Evolutionary conservation across 2,888 invertebrate species (phyloP).

Genomic region (Drosophila cognata): DNA sequence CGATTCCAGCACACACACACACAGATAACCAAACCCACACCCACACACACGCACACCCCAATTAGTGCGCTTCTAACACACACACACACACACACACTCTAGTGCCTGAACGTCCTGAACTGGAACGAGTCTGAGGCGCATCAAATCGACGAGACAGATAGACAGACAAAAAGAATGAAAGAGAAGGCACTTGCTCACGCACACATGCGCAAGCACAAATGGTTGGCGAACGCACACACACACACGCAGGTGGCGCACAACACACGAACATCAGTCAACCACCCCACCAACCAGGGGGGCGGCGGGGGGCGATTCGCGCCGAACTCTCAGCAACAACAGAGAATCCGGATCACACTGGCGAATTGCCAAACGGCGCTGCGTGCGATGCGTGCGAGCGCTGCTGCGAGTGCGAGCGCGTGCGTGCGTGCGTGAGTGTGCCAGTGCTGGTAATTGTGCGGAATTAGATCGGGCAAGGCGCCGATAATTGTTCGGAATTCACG

Average conservation of each 20-base stretch:
- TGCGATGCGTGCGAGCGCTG: constrained; percentile 3
- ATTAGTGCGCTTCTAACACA: constrained; percentile 2
- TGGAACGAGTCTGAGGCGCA: not conserved
- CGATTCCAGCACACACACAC: constrained; percentile 18
- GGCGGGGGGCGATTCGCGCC: constrained; percentile 31
- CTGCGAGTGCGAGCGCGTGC: constrained; percentile 2
- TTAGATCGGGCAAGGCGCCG: constrained; percentile 18
- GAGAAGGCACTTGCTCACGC: constrained; percentile 8
- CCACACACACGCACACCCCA: not conserved
- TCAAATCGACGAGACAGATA: constrained; percentile 7
- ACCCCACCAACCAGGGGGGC: constrained; percentile 52
- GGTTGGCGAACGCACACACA: constrained; percentile 12
- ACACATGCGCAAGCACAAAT: constrained; percentile 15
- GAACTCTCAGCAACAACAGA: constrained; percentile 48
- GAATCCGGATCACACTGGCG: constrained; percentile 60
- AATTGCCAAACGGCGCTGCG: constrained; percentile 31
- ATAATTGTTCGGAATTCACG: constrained; percentile 58
- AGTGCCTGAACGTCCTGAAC: constrained; percentile 2
- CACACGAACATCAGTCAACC: constrained; percentile 46
- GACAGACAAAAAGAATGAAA: not conserved
- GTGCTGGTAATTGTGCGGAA: constrained; percentile 6
- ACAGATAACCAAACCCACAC: not conserved
- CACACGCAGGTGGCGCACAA: constrained; percentile 41
- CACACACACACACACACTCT: not conserved
- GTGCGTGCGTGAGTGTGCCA: constrained; percentile 18